These are phyloP conservation scores for Cosmopolites sordidus DNA, from an alignment of 2,888 invertebrate species.

Conservation along the genomic window DNA sequence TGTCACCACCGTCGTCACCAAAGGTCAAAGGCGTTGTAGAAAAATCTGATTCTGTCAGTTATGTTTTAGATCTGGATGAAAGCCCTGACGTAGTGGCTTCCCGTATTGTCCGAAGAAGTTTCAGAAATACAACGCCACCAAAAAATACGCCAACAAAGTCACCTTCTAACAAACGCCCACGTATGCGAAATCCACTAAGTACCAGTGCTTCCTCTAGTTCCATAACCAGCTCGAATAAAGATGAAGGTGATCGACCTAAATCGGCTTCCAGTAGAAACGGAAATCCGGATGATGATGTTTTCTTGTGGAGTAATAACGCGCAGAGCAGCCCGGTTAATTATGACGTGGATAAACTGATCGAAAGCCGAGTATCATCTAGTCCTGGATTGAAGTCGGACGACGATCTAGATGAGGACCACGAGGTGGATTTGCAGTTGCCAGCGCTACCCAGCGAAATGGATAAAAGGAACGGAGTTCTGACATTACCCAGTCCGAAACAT, in stretches of 20 bases:
- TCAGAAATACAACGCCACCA: conserved; percentile 53
- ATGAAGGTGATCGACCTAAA: conserved; percentile 30
- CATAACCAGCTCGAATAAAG: conserved; percentile 43
- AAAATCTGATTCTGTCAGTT: conserved; percentile 81
- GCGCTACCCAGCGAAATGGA: conserved; percentile 47
- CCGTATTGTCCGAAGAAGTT: conserved; percentile 65
- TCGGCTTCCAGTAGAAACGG: conserved; percentile 30
- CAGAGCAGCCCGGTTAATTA: conserved; percentile 14
- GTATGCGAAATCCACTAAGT: conserved; percentile 45
- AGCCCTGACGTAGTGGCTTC: conserved; percentile 68
- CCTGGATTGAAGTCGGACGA: conserved; percentile 27
- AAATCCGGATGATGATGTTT: conserved; percentile 32
- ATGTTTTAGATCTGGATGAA: conserved; percentile 75
- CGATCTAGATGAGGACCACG: conserved; percentile 38
- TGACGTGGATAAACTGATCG: conserved; percentile 16
- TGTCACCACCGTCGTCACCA: conserved; percentile 64
- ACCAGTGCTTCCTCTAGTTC: conserved; percentile 55
- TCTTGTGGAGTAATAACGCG: conserved; percentile 25
- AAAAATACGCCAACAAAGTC: conserved; percentile 44
- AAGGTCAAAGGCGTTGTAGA: conserved; percentile 80
- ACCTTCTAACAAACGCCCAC: conserved; percentile 42
- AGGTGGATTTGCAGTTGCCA: conserved; percentile 42
- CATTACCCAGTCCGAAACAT: conserved; percentile 55
- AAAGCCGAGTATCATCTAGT: conserved; percentile 26
- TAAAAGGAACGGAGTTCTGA: conserved; percentile 35